Evolutionary conservation across 2,797 vertebrate species (phyloP), one percentile per base, ranked within the genome.

Genomic region (Ibycter americanus): DNA sequence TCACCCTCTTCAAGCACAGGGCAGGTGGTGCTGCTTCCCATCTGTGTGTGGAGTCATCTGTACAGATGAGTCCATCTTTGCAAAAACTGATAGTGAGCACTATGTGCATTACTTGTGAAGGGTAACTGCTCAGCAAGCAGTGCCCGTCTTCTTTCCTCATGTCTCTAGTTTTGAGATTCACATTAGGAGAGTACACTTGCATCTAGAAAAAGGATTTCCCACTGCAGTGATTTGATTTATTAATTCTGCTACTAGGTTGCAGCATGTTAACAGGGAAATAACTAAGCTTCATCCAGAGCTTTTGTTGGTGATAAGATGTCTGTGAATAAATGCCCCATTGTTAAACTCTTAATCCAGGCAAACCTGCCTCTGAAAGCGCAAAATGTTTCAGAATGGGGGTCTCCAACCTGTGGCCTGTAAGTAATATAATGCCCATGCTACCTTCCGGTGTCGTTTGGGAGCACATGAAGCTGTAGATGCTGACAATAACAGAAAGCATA

Each of bases 391-490:
- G 12, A 82, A 26, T 2, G 19, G 32, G 7, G 4, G 4, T 68
- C 19, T 82, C 26, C 66, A 67, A 2, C 34, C 22, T 49, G n/a
- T 49, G 59, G 11, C 38, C 73, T 12, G 0, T 14, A 27, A 46
- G 49, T 46, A 4, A 8, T 32, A 8, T 34, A 14, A 20, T 5
- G 10, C 4, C 66, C 1, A 0, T 31, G 62, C 26, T 74, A 6
- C 19, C 11, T 36, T 55, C 4, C 9, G 6, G 52, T 10, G 23
- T 0, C 55, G 4, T 79, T 56, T 32, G 49, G 52, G 70, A 79
- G 21, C n/a, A 11, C 3, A 2, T 11, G 1, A 12, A 63, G 40
- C 51, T 73, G 19, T 55, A 47, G 55, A 47, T 59, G 32, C 88
- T 71, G 85, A 36, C 55, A 38, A 61, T 72, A 26, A 2, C 44